These are phyloP conservation scores for Danio tinwini DNA, from an alignment of 2,797 vertebrate genomes.

Conservation along the genomic window DNA sequence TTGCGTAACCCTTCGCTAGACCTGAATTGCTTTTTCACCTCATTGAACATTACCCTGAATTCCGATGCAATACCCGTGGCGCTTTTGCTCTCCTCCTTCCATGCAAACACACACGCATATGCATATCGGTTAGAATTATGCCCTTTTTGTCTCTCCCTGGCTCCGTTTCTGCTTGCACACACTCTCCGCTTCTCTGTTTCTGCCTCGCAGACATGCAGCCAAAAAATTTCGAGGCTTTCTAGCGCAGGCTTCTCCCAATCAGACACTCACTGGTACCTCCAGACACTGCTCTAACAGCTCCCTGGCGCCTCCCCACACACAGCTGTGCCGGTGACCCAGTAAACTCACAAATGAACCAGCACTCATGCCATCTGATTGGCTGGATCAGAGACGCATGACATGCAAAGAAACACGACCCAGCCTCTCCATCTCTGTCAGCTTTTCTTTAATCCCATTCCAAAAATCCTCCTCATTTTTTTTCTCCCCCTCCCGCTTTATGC, in stretches of 20 bases:
- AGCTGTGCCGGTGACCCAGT: slow-evolving; percentile 68
- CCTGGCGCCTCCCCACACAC: slow-evolving; percentile 65
- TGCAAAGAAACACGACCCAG: slow-evolving; percentile 32
- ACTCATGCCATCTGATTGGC: slow-evolving; percentile 70
- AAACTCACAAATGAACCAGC: slow-evolving; percentile 70
- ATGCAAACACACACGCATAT: slow-evolving; percentile 16
- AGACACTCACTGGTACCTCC: slow-evolving; percentile 44
- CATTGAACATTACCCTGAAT: slow-evolving; percentile 39
- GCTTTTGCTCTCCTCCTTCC: slow-evolving; percentile 10
- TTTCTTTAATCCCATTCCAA: slow-evolving; percentile 31
- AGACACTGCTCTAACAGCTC: slow-evolving; percentile 43
- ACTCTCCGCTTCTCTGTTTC: background rate
- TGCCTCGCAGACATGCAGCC: slow-evolving; percentile 43
- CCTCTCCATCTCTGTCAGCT: slow-evolving; percentile 28
- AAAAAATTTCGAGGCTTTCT: slow-evolving; percentile 52
- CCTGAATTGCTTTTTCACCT: slow-evolving; percentile 47
- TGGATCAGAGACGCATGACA: slow-evolving; percentile 68
- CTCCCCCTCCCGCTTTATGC: background rate
- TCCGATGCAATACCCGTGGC: slow-evolving; percentile 28
- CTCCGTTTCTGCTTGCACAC: slow-evolving; percentile 38
- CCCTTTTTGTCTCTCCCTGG: slow-evolving; percentile 3
- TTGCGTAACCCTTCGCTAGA: slow-evolving; percentile 40
- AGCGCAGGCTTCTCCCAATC: slow-evolving; percentile 33
- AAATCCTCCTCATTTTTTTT: slow-evolving; percentile 18
- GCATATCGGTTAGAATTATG: slow-evolving; percentile 37